A percentile compares a stretch with the other conserved stretches of the same genome.
Conservation (phyloP, 2,888 invertebrate genomes). For the Tryphoninae sp. region DNA sequence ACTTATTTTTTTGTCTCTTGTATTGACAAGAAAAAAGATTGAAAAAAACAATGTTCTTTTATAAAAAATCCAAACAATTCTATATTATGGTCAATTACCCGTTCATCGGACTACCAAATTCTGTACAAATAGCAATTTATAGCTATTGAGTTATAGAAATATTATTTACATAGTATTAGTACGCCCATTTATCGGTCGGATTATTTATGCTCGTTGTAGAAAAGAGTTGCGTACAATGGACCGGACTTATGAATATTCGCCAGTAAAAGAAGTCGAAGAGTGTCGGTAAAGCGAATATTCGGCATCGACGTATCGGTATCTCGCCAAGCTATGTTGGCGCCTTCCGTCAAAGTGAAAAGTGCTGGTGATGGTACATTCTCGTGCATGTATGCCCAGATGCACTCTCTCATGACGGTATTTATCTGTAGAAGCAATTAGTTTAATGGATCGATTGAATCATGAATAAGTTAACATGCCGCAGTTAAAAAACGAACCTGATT, state of each 20-base stretch:
- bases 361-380: constrained; percentile 94
- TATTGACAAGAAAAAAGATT: constrained; percentile 68
- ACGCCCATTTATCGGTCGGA: constrained; percentile 4
- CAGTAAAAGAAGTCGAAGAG: constrained; percentile 89
- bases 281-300: constrained; percentile 89
- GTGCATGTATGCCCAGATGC: constrained; percentile 94
- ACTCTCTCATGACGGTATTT: constrained; percentile 90
- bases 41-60: constrained; percentile 66
- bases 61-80: constrained; percentile 68
- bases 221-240: constrained; percentile 84
- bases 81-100: constrained; percentile 57
- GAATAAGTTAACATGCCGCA: neutral
- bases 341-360: constrained; percentile 83
- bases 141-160: constrained; percentile 11
- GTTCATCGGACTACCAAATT: constrained; percentile 58
- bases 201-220: constrained; percentile 74
- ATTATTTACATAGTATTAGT: constrained; percentile 53
- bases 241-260: constrained; percentile 90
- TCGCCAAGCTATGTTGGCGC: constrained; percentile 84
- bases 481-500: constrained; percentile 72
- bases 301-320: constrained; percentile 88
- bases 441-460: constrained; percentile 13
- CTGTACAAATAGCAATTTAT: constrained; percentile 41
- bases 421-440: constrained; percentile 82
- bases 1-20: constrained; percentile 73